Evolutionary conservation across 2,797 vertebrate species (phyloP), one percentile per base, ranked within the genome.

Genomic region (Pseudotriccus pelzelni): DNA sequence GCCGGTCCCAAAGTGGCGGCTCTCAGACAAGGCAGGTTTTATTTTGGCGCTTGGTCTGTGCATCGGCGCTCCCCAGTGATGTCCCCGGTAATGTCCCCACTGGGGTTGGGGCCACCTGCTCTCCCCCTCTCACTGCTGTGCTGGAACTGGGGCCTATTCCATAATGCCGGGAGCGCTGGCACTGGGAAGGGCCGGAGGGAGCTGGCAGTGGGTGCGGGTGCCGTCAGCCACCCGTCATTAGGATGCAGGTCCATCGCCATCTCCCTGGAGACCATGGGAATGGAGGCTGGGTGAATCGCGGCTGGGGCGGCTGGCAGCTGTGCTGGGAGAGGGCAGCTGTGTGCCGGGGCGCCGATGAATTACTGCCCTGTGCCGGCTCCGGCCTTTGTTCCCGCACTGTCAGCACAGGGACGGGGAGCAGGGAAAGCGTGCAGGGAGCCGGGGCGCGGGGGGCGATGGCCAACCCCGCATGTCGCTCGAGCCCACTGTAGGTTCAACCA

Each of bases 221-320:
- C 41, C 56, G 67, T 76, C 2, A 30, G 22, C 53, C 27, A 7
- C 43, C 47, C 34, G 0, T 59, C 87, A 92, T 75, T 93, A 82
- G 90, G 87, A 96, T 93, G 87, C 96, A 62, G 84, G 14, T 80
- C 95, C 79, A 53, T 7, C 30, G 8, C 80, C 91, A 59, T 83
- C 95, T 90, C 96, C 92, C 60, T 88, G 94, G 96, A 92, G 94
- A 93, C 74, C 55, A 17, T 7, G 94, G 78, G 84, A 87, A 46
- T 47, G 9, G 49, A 24, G 89, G 58, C 68, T 6, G 27, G 47
- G 39, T 17, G 77, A 34, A 24, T 37, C 43, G 83, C 12, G 73
- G 50, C 63, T 85, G 94, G 47, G 64, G 30, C 19, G 49, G 81
- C 80, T 74, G 83, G 94, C 91, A 73, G 89, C 95, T 85, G 36